phyloP scores from a whole-genome alignment of 2,888 invertebrate species.

The Caenorhabditis sp. region DNA sequence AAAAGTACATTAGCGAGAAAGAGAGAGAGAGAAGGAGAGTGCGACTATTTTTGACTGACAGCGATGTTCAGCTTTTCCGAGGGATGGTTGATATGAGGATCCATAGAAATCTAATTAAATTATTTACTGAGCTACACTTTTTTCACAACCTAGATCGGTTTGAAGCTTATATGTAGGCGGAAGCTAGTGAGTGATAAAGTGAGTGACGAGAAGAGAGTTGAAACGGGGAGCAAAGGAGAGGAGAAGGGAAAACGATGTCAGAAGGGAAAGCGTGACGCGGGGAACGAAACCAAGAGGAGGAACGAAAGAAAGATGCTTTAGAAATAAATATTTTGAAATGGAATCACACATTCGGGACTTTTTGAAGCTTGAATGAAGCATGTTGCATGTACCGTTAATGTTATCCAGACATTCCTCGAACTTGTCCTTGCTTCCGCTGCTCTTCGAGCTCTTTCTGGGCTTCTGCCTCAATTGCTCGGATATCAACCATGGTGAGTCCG shows the following conservation, averaged over 20 bases:
- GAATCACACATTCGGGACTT: slow-evolving; percentile 17
- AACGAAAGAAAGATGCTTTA: slow-evolving; percentile 8
- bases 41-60: neutral
- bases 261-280: slow-evolving; percentile 17
- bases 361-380: neutral
- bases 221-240: slow-evolving; percentile 13
- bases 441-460: slow-evolving; percentile 87
- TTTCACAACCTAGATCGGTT: slow-evolving; percentile 42
- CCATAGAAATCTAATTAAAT: slow-evolving; percentile 16
- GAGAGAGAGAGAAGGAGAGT: neutral
- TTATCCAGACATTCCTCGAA: slow-evolving; percentile 65
- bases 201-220: slow-evolving; percentile 30
- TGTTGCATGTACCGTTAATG: neutral
- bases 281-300: slow-evolving; percentile 4
- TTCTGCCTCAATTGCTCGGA: slow-evolving; percentile 95
- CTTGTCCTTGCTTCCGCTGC: slow-evolving; percentile 74
- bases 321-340: neutral
- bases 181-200: slow-evolving; percentile 39
- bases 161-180: slow-evolving; percentile 10
- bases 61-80: neutral
- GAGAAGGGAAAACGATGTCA: slow-evolving; percentile 7
- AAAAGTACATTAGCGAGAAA: slow-evolving; percentile 3
- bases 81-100: slow-evolving; percentile 1
- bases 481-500: slow-evolving; percentile 98
- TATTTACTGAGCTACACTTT: slow-evolving; percentile 27